These are phyloP conservation scores for Listronotus oregonensis DNA, from an alignment of 1,140 invertebrate genomes.

Conservation along the genomic window DNA sequence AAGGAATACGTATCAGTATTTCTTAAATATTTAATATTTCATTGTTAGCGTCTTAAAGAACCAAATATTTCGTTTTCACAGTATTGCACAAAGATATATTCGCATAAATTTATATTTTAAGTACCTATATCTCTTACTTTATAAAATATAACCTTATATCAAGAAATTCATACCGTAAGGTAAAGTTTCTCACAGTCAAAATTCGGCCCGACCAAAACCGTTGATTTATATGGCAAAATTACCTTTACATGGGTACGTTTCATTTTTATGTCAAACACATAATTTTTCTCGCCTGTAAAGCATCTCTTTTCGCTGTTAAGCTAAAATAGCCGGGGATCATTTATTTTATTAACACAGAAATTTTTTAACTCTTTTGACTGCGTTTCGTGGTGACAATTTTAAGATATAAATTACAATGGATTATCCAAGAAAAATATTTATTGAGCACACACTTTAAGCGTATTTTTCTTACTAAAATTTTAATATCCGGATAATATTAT, in stretches of 20 bases:
- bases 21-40: too few relatives aligned
- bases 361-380: slow-evolving; percentile 19
- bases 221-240: slow-evolving; percentile 33
- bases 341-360: slow-evolving; percentile 24
- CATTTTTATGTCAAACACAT: slow-evolving; percentile 37
- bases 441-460: too few relatives aligned
- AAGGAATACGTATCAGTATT: too few relatives aligned
- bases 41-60: slow-evolving; percentile 15
- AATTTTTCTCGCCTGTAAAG: slow-evolving; percentile 28
- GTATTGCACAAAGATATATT: too few relatives aligned
- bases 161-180: slow-evolving; percentile 28
- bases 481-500: too few relatives aligned
- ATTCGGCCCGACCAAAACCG: slow-evolving; percentile 23
- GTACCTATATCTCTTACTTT: too few relatives aligned
- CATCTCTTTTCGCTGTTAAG: slow-evolving; percentile 12
- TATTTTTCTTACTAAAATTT: too few relatives aligned
- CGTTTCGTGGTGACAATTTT: slow-evolving; percentile 9
- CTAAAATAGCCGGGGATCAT: slow-evolving; percentile 12
- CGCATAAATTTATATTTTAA: too few relatives aligned
- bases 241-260: slow-evolving; percentile 37
- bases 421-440: neutral
- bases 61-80: neutral
- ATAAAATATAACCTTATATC: slow-evolving; percentile 18
- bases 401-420: slow-evolving; percentile 16
- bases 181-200: slow-evolving; percentile 21